phyloP scores from a whole-genome alignment of 1,140 invertebrate genomes.

The Vanessa tameamea region DNA sequence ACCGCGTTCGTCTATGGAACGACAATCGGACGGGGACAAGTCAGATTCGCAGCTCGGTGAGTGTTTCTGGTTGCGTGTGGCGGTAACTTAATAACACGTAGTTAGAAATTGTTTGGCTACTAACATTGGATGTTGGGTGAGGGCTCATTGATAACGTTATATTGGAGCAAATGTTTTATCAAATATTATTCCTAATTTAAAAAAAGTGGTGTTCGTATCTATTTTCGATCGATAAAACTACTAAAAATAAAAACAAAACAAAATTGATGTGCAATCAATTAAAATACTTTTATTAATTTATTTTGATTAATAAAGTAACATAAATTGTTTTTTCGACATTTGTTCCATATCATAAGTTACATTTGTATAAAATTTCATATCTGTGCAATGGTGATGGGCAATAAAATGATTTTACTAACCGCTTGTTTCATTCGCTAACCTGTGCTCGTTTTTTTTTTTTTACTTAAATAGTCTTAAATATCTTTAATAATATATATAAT shows the following conservation, averaged over 20 bases:
- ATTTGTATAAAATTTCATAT: slow-evolving; percentile 18
- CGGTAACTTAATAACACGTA: slow-evolving; percentile 25
- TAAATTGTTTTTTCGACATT: neutral
- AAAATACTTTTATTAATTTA: too few species aligned
- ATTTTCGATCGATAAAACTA: too few species aligned
- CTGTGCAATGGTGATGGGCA: slow-evolving; percentile 21
- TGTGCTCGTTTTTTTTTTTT: neutral
- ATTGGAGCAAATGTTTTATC: slow-evolving; percentile 14
- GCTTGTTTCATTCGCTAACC: slow-evolving; percentile 58
- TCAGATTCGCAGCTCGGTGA: slow-evolving; percentile 50
- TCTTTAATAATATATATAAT: too few species aligned
- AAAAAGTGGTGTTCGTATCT: too few species aligned
- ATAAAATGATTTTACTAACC: slow-evolving; percentile 46
- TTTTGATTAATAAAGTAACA: too few species aligned
- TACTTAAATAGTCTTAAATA: neutral
- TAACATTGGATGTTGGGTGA: slow-evolving; percentile 30
- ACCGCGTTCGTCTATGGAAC: slow-evolving; percentile 14
- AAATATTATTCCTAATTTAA: neutral
- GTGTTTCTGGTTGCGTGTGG: slow-evolving; percentile 40
- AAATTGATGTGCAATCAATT: too few species aligned
- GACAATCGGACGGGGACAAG: slow-evolving; percentile 34
- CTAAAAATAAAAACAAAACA: too few species aligned
- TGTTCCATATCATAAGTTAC: neutral
- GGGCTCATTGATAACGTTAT: neutral
- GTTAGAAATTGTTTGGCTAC: slow-evolving; percentile 34